phyloP scores from a whole-genome alignment of 1,140 invertebrate genomes.

The Drosophila mayri region DNA sequence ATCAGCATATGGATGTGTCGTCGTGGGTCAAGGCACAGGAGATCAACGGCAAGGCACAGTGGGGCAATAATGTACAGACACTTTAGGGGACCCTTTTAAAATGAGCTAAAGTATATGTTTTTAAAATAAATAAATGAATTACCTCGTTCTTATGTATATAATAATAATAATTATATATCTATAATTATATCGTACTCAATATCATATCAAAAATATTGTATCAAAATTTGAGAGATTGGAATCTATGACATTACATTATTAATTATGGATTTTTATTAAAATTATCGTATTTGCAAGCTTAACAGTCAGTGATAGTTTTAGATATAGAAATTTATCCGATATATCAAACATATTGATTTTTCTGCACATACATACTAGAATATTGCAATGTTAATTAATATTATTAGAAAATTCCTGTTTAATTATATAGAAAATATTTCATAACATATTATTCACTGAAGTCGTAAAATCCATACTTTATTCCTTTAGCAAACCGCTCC shows the following conservation, averaged over 20 bases:
- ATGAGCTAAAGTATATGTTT: not conserved
- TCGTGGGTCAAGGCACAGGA: conserved; percentile 1
- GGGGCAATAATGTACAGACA: not conserved
- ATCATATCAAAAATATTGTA: not conserved
- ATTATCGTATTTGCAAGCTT: not conserved
- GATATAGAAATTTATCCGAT: not conserved
- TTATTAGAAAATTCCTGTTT: not conserved
- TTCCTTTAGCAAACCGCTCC: not conserved
- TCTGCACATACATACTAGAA: not conserved
- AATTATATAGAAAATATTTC: not conserved
- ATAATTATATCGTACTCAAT: not conserved
- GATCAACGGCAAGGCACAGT: not conserved
- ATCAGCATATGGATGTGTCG: conserved; percentile 39
- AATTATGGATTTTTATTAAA: not conserved
- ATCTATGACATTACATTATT: not conserved
- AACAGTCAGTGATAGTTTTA: not conserved
- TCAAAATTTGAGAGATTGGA: not conserved
- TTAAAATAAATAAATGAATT: not conserved
- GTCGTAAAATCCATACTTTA: no score
- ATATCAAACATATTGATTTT: not conserved
- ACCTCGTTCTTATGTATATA: no score
- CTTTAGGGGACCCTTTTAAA: not conserved
- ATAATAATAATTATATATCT: no score
- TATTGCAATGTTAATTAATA: no score
- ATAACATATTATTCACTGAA: not conserved